Evolutionary conservation across 2,797 vertebrate species (phyloP).

Genomic region (Sarcophilus harrisii): DNA sequence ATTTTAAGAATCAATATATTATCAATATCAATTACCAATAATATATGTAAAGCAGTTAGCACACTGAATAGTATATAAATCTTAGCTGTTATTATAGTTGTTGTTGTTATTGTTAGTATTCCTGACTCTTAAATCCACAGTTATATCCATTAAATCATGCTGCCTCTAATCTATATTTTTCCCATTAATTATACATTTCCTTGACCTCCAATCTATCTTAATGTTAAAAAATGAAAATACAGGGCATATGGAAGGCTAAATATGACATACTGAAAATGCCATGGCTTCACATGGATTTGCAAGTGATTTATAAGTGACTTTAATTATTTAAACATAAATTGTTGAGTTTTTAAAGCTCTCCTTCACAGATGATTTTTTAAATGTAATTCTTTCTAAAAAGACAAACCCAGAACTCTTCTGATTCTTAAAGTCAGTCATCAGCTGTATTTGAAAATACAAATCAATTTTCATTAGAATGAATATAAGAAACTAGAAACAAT

Average conservation of each 20-base stretch:
- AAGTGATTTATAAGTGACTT: neutral
- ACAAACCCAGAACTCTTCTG: neutral
- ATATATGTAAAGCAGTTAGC: neutral
- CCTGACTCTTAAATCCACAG: neutral
- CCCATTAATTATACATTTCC: too few species aligned
- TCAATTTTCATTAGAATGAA: conserved; percentile 27
- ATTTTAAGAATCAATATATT: neutral
- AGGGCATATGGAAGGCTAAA: neutral
- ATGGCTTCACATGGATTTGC: neutral
- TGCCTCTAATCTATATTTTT: neutral
- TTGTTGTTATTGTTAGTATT: neutral
- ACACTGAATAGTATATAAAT: neutral
- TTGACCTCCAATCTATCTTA: neutral
- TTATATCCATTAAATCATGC: neutral
- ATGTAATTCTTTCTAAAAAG: neutral
- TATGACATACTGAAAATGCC: neutral
- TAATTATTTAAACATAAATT: neutral
- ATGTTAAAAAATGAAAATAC: neutral
- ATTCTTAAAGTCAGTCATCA: conserved; percentile 22
- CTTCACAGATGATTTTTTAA: neutral
- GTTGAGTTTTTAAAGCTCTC: neutral
- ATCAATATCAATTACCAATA: neutral
- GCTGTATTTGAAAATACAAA: neutral
- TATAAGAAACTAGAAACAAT: neutral
- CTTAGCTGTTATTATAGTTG: neutral